Percentiles rank a stretch among this genome's conserved stretches.
These are phyloP conservation scores for Volucella bombylans DNA, from an alignment of 2,888 invertebrate species.

Conservation along the genomic window DNA sequence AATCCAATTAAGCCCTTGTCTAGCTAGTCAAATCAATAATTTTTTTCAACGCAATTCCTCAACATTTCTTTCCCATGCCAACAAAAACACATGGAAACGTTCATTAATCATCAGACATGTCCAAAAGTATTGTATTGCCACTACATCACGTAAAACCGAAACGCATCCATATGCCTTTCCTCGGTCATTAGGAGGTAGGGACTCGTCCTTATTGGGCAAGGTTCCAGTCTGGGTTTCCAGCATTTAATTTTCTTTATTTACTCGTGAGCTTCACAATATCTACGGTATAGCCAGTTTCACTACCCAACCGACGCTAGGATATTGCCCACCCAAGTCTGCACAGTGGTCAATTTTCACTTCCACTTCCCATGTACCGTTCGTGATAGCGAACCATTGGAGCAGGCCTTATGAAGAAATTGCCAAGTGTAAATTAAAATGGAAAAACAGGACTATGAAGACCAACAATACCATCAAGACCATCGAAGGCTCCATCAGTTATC, in stretches of 20 bases:
- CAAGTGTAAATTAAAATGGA: constrained; percentile 64
- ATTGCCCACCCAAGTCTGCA: constrained; percentile 4
- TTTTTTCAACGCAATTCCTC: constrained; percentile 32
- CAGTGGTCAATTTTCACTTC: constrained; percentile 20
- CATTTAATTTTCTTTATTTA: constrained; percentile 62
- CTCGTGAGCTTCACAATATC: constrained; percentile 29
- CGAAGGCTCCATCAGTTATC: constrained; percentile 62
- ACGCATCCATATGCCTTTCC: constrained; percentile 3
- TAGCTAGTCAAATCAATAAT: not conserved
- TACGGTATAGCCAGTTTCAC: constrained; percentile 26
- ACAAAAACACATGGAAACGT: constrained; percentile 17
- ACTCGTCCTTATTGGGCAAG: not conserved
- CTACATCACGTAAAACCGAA: constrained; percentile 28
- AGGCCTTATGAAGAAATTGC: constrained; percentile 62
- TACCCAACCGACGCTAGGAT: constrained; percentile 33
- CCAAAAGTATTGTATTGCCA: constrained; percentile 47
- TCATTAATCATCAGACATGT: constrained; percentile 67
- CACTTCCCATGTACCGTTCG: constrained; percentile 11
- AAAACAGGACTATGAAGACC: constrained; percentile 26
- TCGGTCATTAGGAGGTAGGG: not conserved
- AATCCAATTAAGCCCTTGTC: constrained; percentile 37
- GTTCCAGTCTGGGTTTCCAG: constrained; percentile 14
- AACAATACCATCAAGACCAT: constrained; percentile 2
- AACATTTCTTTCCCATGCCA: not conserved
- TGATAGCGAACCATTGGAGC: constrained; percentile 22